Conservation (phyloP, 64 coral and sea anemone genomes). For the Montipora cactus region DNA sequence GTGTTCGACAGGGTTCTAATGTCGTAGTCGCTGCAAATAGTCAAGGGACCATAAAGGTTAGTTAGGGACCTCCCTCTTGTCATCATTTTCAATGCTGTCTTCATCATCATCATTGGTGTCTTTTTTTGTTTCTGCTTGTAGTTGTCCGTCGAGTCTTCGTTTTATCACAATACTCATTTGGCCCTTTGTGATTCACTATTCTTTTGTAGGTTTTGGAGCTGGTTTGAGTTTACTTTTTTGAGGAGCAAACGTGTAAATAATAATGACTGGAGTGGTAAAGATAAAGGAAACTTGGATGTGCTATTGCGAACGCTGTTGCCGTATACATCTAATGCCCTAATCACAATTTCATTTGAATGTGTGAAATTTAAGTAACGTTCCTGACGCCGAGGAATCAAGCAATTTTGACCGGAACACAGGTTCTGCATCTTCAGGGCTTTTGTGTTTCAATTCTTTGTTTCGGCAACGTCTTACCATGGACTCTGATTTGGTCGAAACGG, state of each 20-base stretch:
- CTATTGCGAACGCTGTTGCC: background rate
- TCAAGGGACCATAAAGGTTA: slow-evolving; percentile 89
- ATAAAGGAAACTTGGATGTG: background rate
- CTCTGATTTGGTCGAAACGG: too few relatives aligned
- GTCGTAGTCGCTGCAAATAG: slow-evolving; percentile 90
- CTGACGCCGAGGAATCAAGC: too few relatives aligned
- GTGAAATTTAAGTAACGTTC: too few relatives aligned
- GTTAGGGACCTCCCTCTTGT: background rate
- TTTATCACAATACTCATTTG: background rate
- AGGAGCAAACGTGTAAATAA: background rate
- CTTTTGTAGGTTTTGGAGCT: slow-evolving; percentile 45
- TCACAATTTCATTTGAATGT: too few relatives aligned
- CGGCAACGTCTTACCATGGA: too few relatives aligned
- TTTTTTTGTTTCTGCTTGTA: too few relatives aligned
- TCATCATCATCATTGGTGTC: too few relatives aligned
- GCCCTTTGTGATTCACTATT: background rate
- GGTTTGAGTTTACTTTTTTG: background rate
- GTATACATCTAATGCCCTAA: background rate
- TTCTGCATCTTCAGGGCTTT: too few relatives aligned
- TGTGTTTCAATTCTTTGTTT: too few relatives aligned
- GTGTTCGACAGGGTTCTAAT: slow-evolving; percentile 71
- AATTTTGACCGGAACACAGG: too few relatives aligned
- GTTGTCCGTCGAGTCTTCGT: too few relatives aligned
- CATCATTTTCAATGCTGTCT: background rate
- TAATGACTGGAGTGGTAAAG: background rate